Percentiles rank a stretch among this genome's conserved stretches.
phyloP scores from a whole-genome alignment of 2,888 invertebrate genomes.

The Cataglyphis rosenhaueri region DNA sequence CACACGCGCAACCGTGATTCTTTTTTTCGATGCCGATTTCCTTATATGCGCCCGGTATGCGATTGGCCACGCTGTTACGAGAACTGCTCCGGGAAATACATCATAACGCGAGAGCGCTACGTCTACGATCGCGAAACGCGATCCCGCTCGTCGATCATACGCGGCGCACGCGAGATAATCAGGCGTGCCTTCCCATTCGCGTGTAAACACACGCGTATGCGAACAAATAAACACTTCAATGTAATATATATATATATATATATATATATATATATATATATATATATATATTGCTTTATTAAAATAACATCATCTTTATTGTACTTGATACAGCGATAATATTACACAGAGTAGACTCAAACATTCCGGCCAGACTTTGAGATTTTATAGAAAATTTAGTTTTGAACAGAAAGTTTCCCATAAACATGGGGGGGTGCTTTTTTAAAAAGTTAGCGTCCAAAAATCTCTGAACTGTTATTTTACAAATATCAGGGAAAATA shows the following conservation, averaged over 20 bases:
- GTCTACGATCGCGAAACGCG: neutral
- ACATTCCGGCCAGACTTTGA: too few species aligned
- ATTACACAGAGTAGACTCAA: neutral
- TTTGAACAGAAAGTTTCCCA: too few species aligned
- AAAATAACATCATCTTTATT: constrained; percentile 12
- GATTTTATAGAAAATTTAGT: too few species aligned
- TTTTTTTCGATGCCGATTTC: constrained; percentile 30
- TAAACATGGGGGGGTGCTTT: too few species aligned
- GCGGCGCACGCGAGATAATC: constrained; percentile 7
- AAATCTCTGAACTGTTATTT: too few species aligned
- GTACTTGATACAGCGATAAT: neutral
- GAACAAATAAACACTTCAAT: constrained; percentile 5
- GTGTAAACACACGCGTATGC: constrained; percentile 11
- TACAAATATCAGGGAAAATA: too few species aligned
- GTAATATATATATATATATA: neutral
- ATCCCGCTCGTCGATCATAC: constrained; percentile 14
- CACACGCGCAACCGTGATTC: constrained; percentile 3
- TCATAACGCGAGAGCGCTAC: neutral
- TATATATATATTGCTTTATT: constrained; percentile 1
- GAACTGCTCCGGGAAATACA: constrained; percentile 18
- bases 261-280: neutral
- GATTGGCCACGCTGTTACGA: constrained; percentile 42
- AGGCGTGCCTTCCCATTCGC: neutral
- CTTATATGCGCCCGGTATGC: constrained; percentile 37
- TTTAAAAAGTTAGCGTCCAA: too few species aligned